Base-by-base conservation (phyloP, 2,888 invertebrate species). In the Volucella inflata region DNA sequence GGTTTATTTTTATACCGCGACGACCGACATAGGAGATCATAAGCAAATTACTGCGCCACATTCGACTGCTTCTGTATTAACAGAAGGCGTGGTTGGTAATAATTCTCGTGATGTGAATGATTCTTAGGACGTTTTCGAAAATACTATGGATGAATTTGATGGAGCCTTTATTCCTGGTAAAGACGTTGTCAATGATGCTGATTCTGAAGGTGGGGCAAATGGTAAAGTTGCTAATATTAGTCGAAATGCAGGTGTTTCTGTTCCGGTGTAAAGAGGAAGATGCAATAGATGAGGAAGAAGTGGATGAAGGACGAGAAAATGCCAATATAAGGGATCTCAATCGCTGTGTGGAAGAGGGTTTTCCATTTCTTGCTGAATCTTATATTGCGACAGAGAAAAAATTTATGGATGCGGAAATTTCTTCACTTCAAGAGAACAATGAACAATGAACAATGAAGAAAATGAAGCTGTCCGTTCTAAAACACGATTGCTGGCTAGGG, bases 231-330 rank as follows among this genome's bases (percentile, higher is more conserved):
- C 2, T 59, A 44, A 2, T 21, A 8, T 44, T 44, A 14, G 8
- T 60, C 8, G n/a, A 17, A 44, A 60, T 8, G n/a, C 60, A 60
- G 44, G 12, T 21, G 44, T 12, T 21, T 30, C 6, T 44, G n/a
- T n/a, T 8, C 6, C 8, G 9, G 11, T n/a, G 44, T 60, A 16
- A 16, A 16, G 21, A 8, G 8, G 77, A 53, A 70, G 51, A 48
- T 36, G 50, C 8, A 17, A n/a, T n/a, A 21, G 21, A 21, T 21
- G 21, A 21, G 21, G 30, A 51, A 40, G 14, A 94, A 91, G 9
- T 94, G 94, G 87, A 94, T 94, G 72, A 9, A 0, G 14, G 4
- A 12, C 8, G 16, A 14, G 16, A 55, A 8, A 65, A 14, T 12
- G n/a, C 6, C 46, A 55, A 53, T 55, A 57, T 53, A 53, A 46